phyloP scores from a whole-genome alignment of 2,113 vertebrate genomes.

The Aepyceros melampus region DNA sequence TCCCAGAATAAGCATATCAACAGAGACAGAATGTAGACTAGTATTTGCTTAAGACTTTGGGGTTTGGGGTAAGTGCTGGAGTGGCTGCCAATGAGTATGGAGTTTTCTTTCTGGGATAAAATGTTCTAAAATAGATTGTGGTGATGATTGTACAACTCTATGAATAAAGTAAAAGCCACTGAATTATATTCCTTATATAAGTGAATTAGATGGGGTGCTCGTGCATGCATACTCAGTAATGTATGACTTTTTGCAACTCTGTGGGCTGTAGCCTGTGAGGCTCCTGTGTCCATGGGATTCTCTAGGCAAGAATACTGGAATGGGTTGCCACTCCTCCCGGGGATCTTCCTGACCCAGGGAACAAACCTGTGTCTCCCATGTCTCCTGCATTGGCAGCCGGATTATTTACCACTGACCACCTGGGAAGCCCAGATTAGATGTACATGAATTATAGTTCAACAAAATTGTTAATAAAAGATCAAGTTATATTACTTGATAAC shows the following conservation, averaged over 20 bases:
- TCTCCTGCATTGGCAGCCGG: not conserved
- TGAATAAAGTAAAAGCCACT: not conserved
- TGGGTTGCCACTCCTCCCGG: not conserved
- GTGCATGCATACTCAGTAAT: not conserved
- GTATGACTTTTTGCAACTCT: not conserved
- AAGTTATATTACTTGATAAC: not conserved
- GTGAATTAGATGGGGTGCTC: not conserved
- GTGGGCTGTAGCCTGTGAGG: not conserved
- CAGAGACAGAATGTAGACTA: not conserved
- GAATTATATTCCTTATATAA: not conserved
- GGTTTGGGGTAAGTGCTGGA: not conserved
- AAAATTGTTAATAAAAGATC: not conserved
- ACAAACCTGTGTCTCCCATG: not conserved
- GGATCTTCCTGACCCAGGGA: not conserved
- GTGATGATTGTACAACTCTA: not conserved
- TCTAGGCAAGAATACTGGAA: not conserved
- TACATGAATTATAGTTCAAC: not conserved
- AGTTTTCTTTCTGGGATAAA: not conserved
- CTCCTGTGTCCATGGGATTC: not conserved
- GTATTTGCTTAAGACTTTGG: not conserved
- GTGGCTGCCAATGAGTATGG: not conserved
- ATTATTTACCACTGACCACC: not conserved
- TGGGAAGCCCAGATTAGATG: not conserved
- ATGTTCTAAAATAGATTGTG: slow-evolving; percentile 6
- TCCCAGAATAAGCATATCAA: not conserved